Base-by-base conservation (phyloP, 2,888 invertebrate genomes). In the Atrina japonica region DNA sequence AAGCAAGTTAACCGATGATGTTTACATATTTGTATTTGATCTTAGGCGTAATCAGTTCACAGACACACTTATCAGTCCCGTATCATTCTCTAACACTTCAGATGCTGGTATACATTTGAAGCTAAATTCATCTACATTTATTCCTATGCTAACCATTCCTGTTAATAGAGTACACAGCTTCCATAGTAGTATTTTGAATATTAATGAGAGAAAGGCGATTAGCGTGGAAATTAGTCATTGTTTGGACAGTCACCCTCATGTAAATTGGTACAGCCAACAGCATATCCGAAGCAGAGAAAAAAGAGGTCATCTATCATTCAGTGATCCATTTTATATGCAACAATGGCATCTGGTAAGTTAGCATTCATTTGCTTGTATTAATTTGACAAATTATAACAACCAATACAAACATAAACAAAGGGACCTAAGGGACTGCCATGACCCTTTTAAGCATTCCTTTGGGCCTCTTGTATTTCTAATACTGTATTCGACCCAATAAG, bases 281-380 rank as follows among this genome's bases (percentile, higher is more conserved):
- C 74, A 73, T n/a, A 77, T 85, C 5, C 70, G 82, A 23, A 73
- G 71, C 11, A 72, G 85, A 50, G 73, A 71, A 27, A 84, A 82
- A 67, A 77, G 83, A 21, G 67, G 53, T 50, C 3, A 61, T 5
- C 50, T 85, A 45, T 47, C 66, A 0, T 88, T 89, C 64, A 70
- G 78, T 30, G 90, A 90, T 76, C 87, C 87, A 6, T 75, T 61
- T 21, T 89, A 83, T 69, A 67, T 63, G 1, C 64, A 80, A 29
- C 89, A 90, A 69, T 90, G 90, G 90, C 90, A 90, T 74, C 76
- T 90, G 84, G 88, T 88, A 70, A 80, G 83, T 75, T n/a, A n/a
- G n/a, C 6, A 11, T 41, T 9, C n/a, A 29, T 60, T n/a, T 5
- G 29, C 40, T 55, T 63, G 50, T 18, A 3, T 25, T 14, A 60